phyloP scores from a whole-genome alignment of 2,797 vertebrate genomes.

The Okamejei kenojei region DNA sequence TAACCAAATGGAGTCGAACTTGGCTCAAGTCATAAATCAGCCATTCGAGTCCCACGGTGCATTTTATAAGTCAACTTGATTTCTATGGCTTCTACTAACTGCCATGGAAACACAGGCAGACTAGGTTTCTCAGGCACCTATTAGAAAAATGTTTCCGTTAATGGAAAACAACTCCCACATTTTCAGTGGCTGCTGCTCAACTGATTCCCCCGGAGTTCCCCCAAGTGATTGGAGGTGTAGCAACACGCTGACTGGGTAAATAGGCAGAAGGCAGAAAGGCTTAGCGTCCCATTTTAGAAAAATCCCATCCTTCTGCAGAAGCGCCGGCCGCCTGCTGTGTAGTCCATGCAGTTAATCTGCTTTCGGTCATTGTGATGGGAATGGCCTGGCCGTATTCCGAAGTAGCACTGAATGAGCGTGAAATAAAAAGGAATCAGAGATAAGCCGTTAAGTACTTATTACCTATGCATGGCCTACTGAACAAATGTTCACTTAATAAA shows the following conservation, averaged over 20 bases:
- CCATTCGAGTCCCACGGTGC: slow-evolving; percentile 49
- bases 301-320: slow-evolving; percentile 70
- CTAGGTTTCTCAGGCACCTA: slow-evolving; percentile 55
- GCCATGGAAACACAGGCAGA: slow-evolving; percentile 66
- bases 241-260: slow-evolving; percentile 60
- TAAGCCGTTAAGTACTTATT: slow-evolving; percentile 8
- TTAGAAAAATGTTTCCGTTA: slow-evolving; percentile 53
- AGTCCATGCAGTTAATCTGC: slow-evolving; percentile 70
- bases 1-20: slow-evolving; percentile 44
- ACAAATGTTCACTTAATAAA: background rate
- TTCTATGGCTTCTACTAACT: slow-evolving; percentile 63
- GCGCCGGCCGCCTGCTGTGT: slow-evolving; percentile 50
- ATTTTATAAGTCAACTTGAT: slow-evolving; percentile 58
- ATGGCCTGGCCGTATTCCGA: background rate
- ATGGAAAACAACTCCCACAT: slow-evolving; percentile 51
- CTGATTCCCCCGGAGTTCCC: slow-evolving; percentile 47
- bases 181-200: slow-evolving; percentile 50
- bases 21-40: slow-evolving; percentile 48
- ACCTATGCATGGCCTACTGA: background rate
- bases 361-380: slow-evolving; percentile 60
- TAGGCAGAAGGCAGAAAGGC: slow-evolving; percentile 69
- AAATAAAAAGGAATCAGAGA: slow-evolving; percentile 15
- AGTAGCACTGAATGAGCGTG: background rate
- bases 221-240: slow-evolving; percentile 48
- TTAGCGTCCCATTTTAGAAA: slow-evolving; percentile 80